A percentile compares a stretch with the other conserved stretches of the same genome.
Conservation (phyloP, 2,797 vertebrate species). For the Melanotaenia trifasciata region DNA sequence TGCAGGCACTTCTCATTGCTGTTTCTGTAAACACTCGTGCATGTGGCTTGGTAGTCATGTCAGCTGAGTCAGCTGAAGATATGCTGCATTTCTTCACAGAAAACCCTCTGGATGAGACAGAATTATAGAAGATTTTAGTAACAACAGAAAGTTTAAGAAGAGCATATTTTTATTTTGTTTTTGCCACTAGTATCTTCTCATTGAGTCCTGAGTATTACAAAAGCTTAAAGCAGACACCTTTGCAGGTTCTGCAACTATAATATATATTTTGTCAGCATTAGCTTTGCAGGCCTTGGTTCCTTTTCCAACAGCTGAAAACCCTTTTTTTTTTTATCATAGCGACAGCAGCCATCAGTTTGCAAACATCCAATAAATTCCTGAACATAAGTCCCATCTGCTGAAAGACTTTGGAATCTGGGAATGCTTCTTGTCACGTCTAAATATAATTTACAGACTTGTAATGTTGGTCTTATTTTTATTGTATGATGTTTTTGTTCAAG, state of each 20-base stretch:
- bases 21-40: no score
- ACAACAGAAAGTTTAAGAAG: not conserved
- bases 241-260: not conserved
- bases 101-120: not conserved
- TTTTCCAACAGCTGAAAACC: constrained; percentile 14
- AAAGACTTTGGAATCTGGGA: constrained; percentile 41
- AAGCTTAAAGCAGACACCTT: not conserved
- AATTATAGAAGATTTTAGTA: not conserved
- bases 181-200: not conserved
- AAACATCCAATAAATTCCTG: constrained; percentile 56
- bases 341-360: constrained; percentile 15
- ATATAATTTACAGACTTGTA: constrained; percentile 55
- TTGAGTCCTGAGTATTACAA: not conserved
- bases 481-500: constrained; percentile 34
- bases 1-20: no score
- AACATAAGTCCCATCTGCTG: constrained; percentile 41
- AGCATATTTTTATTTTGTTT: not conserved
- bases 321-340: constrained; percentile 8
- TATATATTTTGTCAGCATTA: not conserved
- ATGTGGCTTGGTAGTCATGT: no score
- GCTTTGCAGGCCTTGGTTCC: not conserved
- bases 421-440: constrained; percentile 38
- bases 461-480: constrained; percentile 42
- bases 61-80: not conserved
- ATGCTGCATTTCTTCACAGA: not conserved